Evolutionary conservation across 2,113 vertebrate species (phyloP).

Genomic region (Rutilus rutilus): DNA sequence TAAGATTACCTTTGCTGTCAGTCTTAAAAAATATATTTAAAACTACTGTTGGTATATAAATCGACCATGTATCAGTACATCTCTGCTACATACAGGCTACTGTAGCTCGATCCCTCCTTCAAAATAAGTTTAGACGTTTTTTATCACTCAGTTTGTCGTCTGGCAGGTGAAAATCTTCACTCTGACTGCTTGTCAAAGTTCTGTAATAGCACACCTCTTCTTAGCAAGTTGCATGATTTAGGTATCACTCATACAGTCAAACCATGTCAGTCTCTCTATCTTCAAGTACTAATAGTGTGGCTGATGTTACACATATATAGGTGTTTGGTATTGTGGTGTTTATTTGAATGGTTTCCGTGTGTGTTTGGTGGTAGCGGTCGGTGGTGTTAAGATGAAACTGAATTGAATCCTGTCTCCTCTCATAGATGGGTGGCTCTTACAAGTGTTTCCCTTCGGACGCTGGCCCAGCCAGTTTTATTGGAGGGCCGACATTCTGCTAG

Average conservation of each 20-base stretch:
- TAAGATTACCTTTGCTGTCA: background rate
- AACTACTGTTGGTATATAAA: background rate
- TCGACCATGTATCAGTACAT: background rate
- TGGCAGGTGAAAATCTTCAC: background rate
- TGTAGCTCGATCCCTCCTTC: background rate
- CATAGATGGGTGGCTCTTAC: conserved; percentile 1
- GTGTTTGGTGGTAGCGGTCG: background rate
- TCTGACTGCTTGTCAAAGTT: background rate
- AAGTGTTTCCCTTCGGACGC: background rate
- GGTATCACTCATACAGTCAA: background rate
- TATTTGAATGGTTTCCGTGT: background rate
- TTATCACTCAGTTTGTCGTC: background rate
- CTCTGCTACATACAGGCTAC: background rate
- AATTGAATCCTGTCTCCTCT: conserved; percentile 16
- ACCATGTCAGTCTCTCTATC: too few species aligned
- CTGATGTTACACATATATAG: background rate
- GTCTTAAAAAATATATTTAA: background rate
- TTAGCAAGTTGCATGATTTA: background rate
- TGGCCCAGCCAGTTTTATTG: conserved; percentile 10
- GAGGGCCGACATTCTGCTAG: conserved; percentile 15
- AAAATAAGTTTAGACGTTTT: background rate
- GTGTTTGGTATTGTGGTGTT: background rate
- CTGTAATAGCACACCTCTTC: background rate
- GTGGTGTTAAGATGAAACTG: conserved; percentile 1
- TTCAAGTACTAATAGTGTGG: background rate